Evolutionary conservation across 2,888 invertebrate genomes (phyloP).

Genomic region (Apoda limacodes): DNA sequence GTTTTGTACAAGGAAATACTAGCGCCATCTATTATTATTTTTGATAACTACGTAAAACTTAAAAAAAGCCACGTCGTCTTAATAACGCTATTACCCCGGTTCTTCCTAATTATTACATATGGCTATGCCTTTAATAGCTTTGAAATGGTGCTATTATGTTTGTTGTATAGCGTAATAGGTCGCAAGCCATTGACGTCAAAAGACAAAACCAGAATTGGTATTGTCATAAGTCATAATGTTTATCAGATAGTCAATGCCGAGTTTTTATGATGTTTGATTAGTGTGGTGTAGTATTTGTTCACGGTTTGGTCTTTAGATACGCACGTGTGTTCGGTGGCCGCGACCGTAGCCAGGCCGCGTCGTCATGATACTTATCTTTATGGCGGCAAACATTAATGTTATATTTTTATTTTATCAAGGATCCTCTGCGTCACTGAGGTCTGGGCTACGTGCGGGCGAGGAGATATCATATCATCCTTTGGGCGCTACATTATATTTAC

Average conservation of each 20-base stretch:
- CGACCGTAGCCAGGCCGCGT: conserved; percentile 33
- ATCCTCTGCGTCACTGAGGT: conserved; percentile 47
- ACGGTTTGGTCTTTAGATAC: conserved; percentile 32
- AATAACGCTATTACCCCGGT: too few relatives aligned
- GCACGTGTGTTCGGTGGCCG: conserved; percentile 49
- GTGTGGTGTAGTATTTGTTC: conserved; percentile 39
- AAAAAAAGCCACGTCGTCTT: too few relatives aligned
- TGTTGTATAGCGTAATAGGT: conserved; percentile 2
- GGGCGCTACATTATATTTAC: conserved; percentile 41
- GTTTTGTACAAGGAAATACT: too few relatives aligned
- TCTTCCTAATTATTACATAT: too few relatives aligned
- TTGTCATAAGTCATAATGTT: conserved; percentile 28
- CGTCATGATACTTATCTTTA: conserved; percentile 55
- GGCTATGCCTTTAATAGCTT: conserved; percentile 38
- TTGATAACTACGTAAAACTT: too few relatives aligned
- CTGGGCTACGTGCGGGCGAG: conserved; percentile 33
- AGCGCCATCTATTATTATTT: too few relatives aligned
- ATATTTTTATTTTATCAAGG: conserved; percentile 54
- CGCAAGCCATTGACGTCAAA: conserved; percentile 24
- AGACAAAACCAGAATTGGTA: conserved; percentile 27
- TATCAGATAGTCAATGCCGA: conserved; percentile 45
- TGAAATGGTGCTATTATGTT: conserved; percentile 24
- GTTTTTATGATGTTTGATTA: conserved; percentile 51
- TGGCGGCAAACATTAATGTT: conserved; percentile 49
- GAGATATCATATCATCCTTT: conserved; percentile 49